Conservation (phyloP, 2,797 vertebrate genomes). For the Eulemur coronatus region DNA sequence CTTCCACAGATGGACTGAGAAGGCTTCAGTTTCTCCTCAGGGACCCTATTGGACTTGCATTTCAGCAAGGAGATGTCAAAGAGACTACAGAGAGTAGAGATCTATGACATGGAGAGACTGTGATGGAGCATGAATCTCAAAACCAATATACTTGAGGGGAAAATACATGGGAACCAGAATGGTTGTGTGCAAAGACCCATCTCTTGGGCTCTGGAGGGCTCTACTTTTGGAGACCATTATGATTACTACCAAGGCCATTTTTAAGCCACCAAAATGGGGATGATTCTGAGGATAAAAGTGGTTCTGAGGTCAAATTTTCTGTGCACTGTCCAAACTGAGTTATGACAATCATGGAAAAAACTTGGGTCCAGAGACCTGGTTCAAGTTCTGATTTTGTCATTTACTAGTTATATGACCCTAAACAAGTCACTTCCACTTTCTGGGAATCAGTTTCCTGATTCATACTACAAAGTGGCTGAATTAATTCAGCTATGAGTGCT, state of each 20-base stretch:
- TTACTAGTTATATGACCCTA: neutral
- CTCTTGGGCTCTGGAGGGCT: neutral
- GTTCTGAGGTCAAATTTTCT: neutral
- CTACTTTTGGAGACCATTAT: neutral
- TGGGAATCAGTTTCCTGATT: neutral
- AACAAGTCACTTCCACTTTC: neutral
- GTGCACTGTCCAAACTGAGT: neutral
- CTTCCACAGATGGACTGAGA: neutral
- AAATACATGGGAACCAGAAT: neutral
- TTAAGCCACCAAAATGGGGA: neutral
- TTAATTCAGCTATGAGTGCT: neutral
- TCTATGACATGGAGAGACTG: neutral
- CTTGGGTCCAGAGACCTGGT: neutral
- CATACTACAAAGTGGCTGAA: neutral
- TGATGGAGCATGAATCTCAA: neutral
- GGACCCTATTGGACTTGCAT: neutral
- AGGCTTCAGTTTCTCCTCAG: neutral
- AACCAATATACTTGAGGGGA: neutral
- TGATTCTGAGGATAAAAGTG: neutral
- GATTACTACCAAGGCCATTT: neutral
- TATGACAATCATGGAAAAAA: neutral
- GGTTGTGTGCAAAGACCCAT: too few relatives aligned
- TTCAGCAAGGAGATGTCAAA: neutral
- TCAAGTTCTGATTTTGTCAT: neutral
- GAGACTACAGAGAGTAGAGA: neutral